phyloP scores from a whole-genome alignment of 2,888 invertebrate genomes.

The Leucophenga maculata region DNA sequence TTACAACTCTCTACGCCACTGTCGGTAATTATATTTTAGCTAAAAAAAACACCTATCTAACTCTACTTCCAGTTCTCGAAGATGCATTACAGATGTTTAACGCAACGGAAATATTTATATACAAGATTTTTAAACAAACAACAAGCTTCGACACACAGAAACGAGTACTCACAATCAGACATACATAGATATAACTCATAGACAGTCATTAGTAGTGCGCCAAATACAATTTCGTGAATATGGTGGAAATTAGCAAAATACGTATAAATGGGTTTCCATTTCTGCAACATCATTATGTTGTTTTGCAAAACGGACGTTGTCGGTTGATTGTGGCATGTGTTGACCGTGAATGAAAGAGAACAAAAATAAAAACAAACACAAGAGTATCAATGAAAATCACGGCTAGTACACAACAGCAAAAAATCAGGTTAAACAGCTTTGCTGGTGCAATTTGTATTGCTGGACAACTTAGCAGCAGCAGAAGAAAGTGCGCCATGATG shows the following conservation, averaged over 20 bases:
- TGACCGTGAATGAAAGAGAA: conserved; percentile 10
- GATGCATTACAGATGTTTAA: too few relatives aligned
- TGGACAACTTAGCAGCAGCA: neutral
- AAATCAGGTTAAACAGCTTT: conserved; percentile 64
- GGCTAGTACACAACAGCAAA: conserved; percentile 19
- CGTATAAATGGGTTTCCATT: conserved; percentile 24
- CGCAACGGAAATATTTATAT: too few relatives aligned
- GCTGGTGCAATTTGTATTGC: conserved; percentile 35
- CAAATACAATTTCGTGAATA: neutral
- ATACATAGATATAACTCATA: neutral
- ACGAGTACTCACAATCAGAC: too few relatives aligned
- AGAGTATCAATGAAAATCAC: neutral
- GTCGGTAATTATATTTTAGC: too few relatives aligned
- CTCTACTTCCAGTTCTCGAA: too few relatives aligned
- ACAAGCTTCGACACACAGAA: neutral
- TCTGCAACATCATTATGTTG: conserved; percentile 53
- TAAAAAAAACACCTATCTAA: too few relatives aligned
- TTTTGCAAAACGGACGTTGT: conserved; percentile 1
- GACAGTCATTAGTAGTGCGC: too few relatives aligned
- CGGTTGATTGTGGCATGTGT: neutral
- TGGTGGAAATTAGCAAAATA: conserved; percentile 14
- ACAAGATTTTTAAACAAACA: neutral
- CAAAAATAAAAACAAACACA: neutral
- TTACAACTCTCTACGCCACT: too few relatives aligned
- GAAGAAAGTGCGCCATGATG: conserved; percentile 49